A percentile compares a stretch with the other conserved stretches of the same genome.
Conservation (phyloP, 2,888 invertebrate genomes). For the Ferdinandea cuprea region DNA sequence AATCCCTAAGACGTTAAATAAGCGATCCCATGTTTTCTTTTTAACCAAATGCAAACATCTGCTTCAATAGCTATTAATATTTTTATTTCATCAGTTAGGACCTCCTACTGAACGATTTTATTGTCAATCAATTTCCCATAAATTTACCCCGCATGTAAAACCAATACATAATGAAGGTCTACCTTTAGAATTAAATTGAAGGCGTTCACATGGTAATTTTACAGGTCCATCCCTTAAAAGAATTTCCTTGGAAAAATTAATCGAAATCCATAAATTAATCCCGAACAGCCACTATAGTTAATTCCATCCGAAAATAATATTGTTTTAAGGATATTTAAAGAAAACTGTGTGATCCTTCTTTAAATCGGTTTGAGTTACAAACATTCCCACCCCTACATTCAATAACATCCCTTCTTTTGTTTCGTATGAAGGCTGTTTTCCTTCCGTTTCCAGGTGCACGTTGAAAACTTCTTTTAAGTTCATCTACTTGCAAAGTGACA, state of each 20-base stretch:
- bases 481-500: not conserved
- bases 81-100: too few relatives aligned
- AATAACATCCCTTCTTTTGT: not conserved
- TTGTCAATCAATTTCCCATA: not conserved
- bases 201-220: not conserved
- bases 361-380: slow-evolving; percentile 31
- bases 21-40: too few relatives aligned
- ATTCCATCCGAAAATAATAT: slow-evolving; percentile 3
- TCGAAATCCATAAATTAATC: slow-evolving; percentile 10
- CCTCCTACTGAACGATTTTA: too few relatives aligned
- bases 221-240: not conserved
- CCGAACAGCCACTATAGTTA: not conserved
- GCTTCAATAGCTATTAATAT: too few relatives aligned
- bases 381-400: not conserved
- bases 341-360: not conserved
- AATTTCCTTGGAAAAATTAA: not conserved
- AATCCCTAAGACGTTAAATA: too few relatives aligned
- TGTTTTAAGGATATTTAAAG: slow-evolving; percentile 10
- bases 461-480: slow-evolving; percentile 4
- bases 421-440: slow-evolving; percentile 2
- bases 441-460: slow-evolving; percentile 45
- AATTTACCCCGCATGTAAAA: slow-evolving; percentile 5
- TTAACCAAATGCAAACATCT: too few relatives aligned
- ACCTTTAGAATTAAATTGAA: not conserved
- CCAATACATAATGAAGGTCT: not conserved